Evolutionary conservation across 1,140 invertebrate species (phyloP), one percentile per base, ranked within the genome.

Genomic region (Triops cancriformis): DNA sequence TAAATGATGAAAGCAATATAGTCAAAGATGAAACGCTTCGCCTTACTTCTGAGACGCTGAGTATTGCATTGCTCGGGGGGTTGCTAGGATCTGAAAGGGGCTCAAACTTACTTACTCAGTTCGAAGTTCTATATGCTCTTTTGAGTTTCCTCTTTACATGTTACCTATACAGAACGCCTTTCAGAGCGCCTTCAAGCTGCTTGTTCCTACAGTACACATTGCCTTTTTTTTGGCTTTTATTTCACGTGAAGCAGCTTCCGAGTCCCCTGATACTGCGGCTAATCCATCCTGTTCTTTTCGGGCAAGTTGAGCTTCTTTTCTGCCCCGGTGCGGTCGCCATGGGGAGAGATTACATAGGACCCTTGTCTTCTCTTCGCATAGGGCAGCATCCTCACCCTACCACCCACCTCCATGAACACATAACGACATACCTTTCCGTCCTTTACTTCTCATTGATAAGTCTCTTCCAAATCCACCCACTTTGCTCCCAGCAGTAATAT

Each of bases 231-330:
- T 64, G 18, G 23, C n/a, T 64, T 64, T 64, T 64, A 14, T 23
- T 64, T 64, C 51, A 64, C 51, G 23, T n/a, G 51, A 64, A 64
- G 51, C 51, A 64, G 23, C 51, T 37, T 37, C 51, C 14, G 51
- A 64, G 51, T 64, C 51, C 51, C 51, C 23, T 64, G 51, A 64
- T 64, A 64, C 51, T 23, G 23, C 51, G 51, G 51, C 51, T 64
- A 74, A 42, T 74, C 37, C 14, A 74, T 74, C 73, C 73, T 18
- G 37, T 76, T 76, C 45, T 42, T 76, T 43, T 76, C 73, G 73
- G 73, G 73, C 37, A 41, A 43, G 37, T 41, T 76, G 45, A 76
- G 74, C 74, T 76, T 31, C 74, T 76, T 76, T 76, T 76, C 74
- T 76, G 74, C 74, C 45, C 74, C 74, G 42, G 12, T 76, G 45